Percentiles rank a stretch among this genome's conserved stretches.
phyloP scores from a whole-genome alignment of 2,797 vertebrate species.

The Stomatorhinus walkeri region DNA sequence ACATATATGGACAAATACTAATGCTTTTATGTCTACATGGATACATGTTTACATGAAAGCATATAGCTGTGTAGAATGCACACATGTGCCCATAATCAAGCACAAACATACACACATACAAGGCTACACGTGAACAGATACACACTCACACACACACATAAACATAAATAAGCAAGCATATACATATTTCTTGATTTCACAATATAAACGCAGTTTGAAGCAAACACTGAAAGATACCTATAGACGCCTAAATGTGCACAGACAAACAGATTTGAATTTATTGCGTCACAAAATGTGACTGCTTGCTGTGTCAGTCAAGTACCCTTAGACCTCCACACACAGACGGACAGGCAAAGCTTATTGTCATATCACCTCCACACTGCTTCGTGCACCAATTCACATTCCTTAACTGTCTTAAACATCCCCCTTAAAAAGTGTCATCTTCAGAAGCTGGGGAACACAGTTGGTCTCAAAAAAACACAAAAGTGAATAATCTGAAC shows the following conservation, averaged over 20 bases:
- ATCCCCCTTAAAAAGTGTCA: neutral
- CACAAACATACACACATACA: neutral
- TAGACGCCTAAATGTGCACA: neutral
- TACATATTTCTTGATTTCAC: neutral
- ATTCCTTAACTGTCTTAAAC: neutral
- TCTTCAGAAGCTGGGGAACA: neutral
- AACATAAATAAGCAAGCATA: neutral
- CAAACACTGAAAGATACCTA: neutral
- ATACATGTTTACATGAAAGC: neutral
- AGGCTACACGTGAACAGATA: neutral
- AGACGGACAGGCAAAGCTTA: neutral
- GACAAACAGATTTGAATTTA: neutral
- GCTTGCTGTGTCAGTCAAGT: neutral
- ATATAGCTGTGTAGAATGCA: neutral
- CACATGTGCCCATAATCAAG: neutral
- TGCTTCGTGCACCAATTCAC: neutral
- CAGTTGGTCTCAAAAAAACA: neutral
- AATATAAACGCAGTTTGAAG: neutral
- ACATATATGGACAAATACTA: neutral
- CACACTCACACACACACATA: neutral
- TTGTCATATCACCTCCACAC: neutral
- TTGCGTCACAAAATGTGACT: neutral
- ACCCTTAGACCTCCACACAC: neutral
- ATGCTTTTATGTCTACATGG: neutral
- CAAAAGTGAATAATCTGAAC: neutral